Conservation (phyloP, 2,888 invertebrate species). For the Elgonia sp. region DNA sequence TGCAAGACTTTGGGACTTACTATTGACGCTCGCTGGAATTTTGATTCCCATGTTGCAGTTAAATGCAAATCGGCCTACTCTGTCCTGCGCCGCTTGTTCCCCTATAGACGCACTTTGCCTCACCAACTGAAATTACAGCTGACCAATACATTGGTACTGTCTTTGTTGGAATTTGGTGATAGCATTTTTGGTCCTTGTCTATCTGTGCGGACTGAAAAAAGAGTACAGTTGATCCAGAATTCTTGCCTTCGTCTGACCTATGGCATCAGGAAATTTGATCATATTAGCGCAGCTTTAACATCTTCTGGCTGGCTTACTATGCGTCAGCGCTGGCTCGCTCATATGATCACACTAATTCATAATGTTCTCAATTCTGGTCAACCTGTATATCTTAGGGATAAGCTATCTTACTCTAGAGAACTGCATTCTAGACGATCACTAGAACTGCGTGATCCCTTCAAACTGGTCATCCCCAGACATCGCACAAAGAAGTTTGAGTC, state of each 20-base stretch:
- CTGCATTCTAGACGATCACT: too few relatives aligned
- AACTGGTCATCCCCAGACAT: too few relatives aligned
- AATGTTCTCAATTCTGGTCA: too few relatives aligned
- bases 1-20: not conserved
- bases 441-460: too few relatives aligned
- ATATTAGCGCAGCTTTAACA: not conserved
- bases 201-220: not conserved
- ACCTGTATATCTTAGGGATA: too few relatives aligned
- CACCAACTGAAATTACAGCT: not conserved
- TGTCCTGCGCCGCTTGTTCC: too few relatives aligned
- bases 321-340: not conserved
- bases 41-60: not conserved
- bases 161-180: conserved; percentile 15
- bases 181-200: not conserved
- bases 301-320: conserved; percentile 16
- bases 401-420: too few relatives aligned
- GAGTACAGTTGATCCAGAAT: conserved; percentile 7
- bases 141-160: not conserved
- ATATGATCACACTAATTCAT: too few relatives aligned
- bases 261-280: conserved; percentile 5
- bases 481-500: too few relatives aligned
- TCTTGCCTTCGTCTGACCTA: conserved; percentile 7
- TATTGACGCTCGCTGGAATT: not conserved
- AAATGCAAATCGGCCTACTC: not conserved
- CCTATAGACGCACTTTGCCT: not conserved